phyloP scores from a whole-genome alignment of 2,797 vertebrate genomes.

The Zenarchopterus dispar region DNA sequence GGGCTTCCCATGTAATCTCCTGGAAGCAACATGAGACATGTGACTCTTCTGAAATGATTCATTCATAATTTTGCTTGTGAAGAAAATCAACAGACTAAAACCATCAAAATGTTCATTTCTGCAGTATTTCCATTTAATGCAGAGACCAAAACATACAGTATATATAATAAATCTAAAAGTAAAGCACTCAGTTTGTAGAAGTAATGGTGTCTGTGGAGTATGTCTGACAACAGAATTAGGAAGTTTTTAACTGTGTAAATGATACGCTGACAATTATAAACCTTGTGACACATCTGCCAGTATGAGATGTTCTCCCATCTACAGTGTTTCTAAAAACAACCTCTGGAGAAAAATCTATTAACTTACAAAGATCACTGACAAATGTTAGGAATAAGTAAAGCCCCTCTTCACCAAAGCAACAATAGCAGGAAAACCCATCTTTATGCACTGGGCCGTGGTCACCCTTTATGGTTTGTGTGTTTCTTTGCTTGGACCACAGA shows the following conservation, averaged over 20 bases:
- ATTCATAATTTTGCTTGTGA: background rate
- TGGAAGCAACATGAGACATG: background rate
- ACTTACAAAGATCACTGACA: constrained; percentile 35
- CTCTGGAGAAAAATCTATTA: constrained; percentile 14
- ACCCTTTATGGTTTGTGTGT: constrained; percentile 1
- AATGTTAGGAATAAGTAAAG: constrained; percentile 52
- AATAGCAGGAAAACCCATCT: constrained; percentile 15
- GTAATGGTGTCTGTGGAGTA: constrained; percentile 37
- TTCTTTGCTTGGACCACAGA: constrained; percentile 24
- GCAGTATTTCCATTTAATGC: constrained; percentile 71
- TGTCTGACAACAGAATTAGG: constrained; percentile 23
- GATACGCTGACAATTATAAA: constrained; percentile 4
- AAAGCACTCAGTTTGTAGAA: constrained; percentile 60
- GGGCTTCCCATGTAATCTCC: too few species aligned
- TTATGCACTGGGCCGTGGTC: constrained; percentile 8
- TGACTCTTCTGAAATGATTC: background rate
- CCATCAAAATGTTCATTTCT: constrained; percentile 20
- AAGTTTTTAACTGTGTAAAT: constrained; percentile 9
- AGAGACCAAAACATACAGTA: constrained; percentile 53
- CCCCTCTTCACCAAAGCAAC: constrained; percentile 44
- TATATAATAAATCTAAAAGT: constrained; percentile 64
- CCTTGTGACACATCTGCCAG: constrained; percentile 31
- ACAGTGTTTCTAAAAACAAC: constrained; percentile 33
- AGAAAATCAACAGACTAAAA: background rate
- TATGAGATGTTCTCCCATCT: constrained; percentile 29